Evolutionary conservation across 1,140 invertebrate genomes (phyloP).

Genomic region (Calliopsis andreniformis): DNA sequence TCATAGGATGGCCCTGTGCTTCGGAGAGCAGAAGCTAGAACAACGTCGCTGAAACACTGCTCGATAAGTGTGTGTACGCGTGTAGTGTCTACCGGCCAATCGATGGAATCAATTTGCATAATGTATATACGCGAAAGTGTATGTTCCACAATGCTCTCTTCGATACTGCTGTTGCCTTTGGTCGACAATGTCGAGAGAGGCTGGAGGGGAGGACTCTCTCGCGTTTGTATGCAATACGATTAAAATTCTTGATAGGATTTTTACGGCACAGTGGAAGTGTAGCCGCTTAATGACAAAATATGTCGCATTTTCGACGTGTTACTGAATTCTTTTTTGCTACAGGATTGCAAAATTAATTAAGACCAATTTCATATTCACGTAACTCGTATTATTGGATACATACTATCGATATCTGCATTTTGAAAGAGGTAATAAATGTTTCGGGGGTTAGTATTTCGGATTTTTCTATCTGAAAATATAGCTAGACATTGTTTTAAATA

Average conservation of each 20-base stretch:
- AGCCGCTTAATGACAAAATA: neutral
- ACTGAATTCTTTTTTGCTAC: neutral
- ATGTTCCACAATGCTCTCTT: conserved; percentile 55
- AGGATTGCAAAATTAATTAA: neutral
- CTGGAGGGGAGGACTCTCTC: neutral
- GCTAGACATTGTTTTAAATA: too few relatives aligned
- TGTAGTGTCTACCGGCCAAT: conserved; percentile 53
- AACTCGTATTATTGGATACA: too few relatives aligned
- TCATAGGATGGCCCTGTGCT: neutral
- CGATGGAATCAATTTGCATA: conserved; percentile 74
- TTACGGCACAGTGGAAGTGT: neutral
- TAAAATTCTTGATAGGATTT: conserved; percentile 40
- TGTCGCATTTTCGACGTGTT: neutral
- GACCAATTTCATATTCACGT: too few relatives aligned
- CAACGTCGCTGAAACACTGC: conserved; percentile 47
- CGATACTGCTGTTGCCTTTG: conserved; percentile 42
- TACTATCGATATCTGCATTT: too few relatives aligned
- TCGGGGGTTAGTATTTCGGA: too few relatives aligned
- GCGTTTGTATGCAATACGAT: conserved; percentile 11
- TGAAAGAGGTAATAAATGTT: too few relatives aligned
- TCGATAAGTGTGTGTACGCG: conserved; percentile 63
- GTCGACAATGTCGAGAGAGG: conserved; percentile 18
- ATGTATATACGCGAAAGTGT: conserved; percentile 66
- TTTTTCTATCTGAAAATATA: too few relatives aligned
- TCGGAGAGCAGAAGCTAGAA: conserved; percentile 25